Base-by-base conservation (phyloP, 2,888 invertebrate species). In the Homarus gammarus region DNA sequence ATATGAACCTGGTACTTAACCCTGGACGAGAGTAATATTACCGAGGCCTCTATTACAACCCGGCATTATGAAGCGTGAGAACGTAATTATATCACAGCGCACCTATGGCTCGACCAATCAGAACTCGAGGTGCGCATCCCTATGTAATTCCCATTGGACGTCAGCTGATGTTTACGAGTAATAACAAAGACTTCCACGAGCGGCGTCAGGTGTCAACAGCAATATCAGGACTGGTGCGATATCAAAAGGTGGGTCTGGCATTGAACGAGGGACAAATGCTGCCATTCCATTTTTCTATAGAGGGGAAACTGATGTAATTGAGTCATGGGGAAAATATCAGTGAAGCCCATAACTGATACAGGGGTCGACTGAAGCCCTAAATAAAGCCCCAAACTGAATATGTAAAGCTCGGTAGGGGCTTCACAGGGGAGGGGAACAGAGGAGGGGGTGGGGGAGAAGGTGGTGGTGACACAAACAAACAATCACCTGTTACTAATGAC, bases 121-220 rank as follows among this genome's bases (percentile, higher is more conserved):
- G 31, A 64, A 64, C 64, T 6, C 0, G 15, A 27, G 27, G n/a
- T 3, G 64, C 27, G 0, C 31, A 64, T 27, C 64, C n/a, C 27
- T n/a, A 2, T 22, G 6, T 6, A 64, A 27, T 22, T 64, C 64
- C 27, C 64, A 64, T 64, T 64, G 64, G 64, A 3, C 64, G 64
- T 0, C 27, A 64, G 64, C 64, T 27, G 27, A 8, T 27, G 8
- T 64, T n/a, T 27, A 1, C 64, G 27, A 64, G 18, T 64, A 64
- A 64, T 64, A 64, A 64, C 27, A 64, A 64, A 27, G 27, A 27
- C 64, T 64, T 64, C 27, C 64, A 27, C 64, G 64, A 64, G 64
- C 5, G 27, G 27, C 64, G 27, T 64, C 64, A 64, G 64, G 64
- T 64, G 64, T 64, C 64, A 27, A 6, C n/a, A 64, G 27, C 64